Conservation (phyloP, 2,888 invertebrate genomes). For the Epirrita christyi region DNA sequence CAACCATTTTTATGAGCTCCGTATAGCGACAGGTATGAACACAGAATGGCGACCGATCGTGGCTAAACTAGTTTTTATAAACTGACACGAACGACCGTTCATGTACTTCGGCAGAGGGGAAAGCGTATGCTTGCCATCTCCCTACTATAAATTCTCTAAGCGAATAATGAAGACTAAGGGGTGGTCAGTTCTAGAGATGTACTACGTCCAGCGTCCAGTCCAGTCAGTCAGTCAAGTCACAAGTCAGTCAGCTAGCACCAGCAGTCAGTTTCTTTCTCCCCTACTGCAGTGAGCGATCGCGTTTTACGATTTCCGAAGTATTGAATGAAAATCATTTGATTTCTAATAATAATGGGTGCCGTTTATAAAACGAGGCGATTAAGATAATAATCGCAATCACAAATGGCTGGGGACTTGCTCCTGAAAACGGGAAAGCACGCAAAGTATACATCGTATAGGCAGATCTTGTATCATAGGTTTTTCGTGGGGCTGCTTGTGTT, state of each 20-base stretch:
- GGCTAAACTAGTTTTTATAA: too few species aligned
- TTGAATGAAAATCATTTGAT: conserved; percentile 74
- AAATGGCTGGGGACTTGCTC: conserved; percentile 80
- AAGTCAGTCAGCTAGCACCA: conserved; percentile 3
- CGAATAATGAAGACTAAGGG: too few species aligned
- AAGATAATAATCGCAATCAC: conserved; percentile 70
- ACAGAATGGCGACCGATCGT: too few species aligned
- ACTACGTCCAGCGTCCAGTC: too few species aligned
- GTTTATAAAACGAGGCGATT: conserved; percentile 71
- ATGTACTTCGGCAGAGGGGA: too few species aligned
- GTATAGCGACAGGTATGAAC: too few species aligned
- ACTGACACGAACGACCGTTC: too few species aligned
- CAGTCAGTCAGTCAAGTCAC: neutral
- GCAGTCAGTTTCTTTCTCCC: conserved; percentile 53
- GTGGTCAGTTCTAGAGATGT: too few species aligned
- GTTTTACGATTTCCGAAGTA: conserved; percentile 66
- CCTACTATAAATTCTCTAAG: too few species aligned
- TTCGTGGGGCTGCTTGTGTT: conserved; percentile 85
- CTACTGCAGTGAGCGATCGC: conserved; percentile 55
- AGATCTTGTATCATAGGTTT: conserved; percentile 84
- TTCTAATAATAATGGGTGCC: conserved; percentile 75
- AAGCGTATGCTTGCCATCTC: too few species aligned
- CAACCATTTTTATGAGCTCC: too few species aligned
- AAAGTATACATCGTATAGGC: conserved; percentile 78
- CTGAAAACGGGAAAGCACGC: conserved; percentile 76